Evolutionary conservation across 2,113 vertebrate species (phyloP).

Genomic region (Bostrychus sinensis): DNA sequence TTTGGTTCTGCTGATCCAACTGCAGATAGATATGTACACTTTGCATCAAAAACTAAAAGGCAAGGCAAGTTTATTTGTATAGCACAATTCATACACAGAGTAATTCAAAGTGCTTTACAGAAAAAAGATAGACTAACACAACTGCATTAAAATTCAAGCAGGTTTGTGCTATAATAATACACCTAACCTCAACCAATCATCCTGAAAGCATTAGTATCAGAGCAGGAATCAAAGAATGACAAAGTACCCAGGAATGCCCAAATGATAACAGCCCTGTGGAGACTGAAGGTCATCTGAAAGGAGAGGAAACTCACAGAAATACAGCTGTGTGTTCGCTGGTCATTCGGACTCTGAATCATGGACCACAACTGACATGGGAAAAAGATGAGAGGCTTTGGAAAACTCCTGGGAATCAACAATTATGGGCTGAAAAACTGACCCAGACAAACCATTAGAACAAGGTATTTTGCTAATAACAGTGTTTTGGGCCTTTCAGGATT

Average conservation of each 20-base stretch:
- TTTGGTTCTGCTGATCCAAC: too few species aligned
- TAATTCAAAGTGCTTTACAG: too few species aligned
- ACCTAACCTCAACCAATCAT: slow-evolving; percentile 4
- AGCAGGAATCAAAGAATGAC: neutral
- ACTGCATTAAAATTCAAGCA: too few species aligned
- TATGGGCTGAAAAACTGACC: neutral
- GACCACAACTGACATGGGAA: slow-evolving; percentile 8
- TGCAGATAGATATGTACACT: too few species aligned
- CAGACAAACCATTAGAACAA: neutral
- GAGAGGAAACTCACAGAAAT: slow-evolving; percentile 4
- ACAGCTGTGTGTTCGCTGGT: neutral
- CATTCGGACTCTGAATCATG: neutral
- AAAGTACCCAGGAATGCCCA: neutral
- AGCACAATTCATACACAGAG: too few species aligned
- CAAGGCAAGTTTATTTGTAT: too few species aligned
- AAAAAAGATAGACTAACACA: too few species aligned
- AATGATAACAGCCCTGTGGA: neutral
- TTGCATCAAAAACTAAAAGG: too few species aligned
- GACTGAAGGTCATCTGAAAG: slow-evolving; percentile 5
- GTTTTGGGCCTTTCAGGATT: too few species aligned
- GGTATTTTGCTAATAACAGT: neutral
- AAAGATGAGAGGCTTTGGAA: neutral
- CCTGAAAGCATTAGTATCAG: neutral
- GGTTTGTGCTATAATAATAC: too few species aligned
- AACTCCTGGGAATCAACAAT: neutral